Base-by-base conservation (phyloP, 2,888 invertebrate species). In the Macaria liturata region DNA sequence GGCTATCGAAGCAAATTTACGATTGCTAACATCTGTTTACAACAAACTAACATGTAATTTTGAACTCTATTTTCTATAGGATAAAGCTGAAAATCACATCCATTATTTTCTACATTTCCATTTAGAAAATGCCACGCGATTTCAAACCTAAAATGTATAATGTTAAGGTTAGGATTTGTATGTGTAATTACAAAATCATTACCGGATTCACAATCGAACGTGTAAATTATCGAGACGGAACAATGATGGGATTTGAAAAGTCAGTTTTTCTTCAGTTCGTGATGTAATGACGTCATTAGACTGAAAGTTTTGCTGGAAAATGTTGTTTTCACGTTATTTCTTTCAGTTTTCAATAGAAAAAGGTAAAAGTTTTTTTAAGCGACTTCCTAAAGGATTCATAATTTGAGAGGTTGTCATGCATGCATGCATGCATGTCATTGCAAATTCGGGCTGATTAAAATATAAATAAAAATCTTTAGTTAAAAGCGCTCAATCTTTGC, bases 1-100 rank as follows among this genome's bases (percentile, higher is more conserved):
- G 51, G 47, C 64, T 52, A 64, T 61, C 57, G 57, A 59, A 62
- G 44, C 4, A 50, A 55, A 64, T 66, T 64, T 66, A 66, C 61
- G 66, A 62, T 42, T 45, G 4, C 46, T 39, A 32, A 44, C 48
- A 9, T 52, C 58, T 62, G 62, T 59, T 62, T 56, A 61, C 57
- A 6, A 3, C 9, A 39, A 30, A 31, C 49, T 34, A 43, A 9
- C 55, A 50, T 20, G 3, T 30, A 8, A 59, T 54, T 46, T 31
- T 46, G 48, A 31, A 51, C 63, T 49, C 49, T 61, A 63, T 4
- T 0, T 0, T 6, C 30, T 34, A 3, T 0, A 4, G 0, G 1
- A 3, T 57, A 57, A 45, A 48, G 64, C 32, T 47, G 5, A 49
- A 49, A 48, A 30, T 31, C 4, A 1, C 39, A 0, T 8, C 2